A percentile compares a stretch with the other conserved stretches of the same genome.
phyloP scores from a whole-genome alignment of 2,888 invertebrate genomes.

The Lapara coniferarum region DNA sequence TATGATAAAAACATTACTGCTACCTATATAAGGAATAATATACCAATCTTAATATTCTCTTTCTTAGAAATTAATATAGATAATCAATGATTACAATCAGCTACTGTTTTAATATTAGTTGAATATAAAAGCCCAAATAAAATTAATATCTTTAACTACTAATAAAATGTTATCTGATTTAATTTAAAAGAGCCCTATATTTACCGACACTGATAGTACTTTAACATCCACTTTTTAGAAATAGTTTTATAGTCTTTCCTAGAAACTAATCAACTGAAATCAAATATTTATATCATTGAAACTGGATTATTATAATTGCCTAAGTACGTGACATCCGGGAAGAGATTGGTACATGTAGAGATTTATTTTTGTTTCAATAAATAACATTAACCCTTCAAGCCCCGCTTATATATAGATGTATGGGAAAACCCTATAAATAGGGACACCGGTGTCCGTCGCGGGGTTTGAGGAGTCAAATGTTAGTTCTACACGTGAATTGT shows the following conservation, averaged over 20 bases:
- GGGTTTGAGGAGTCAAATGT: too few relatives aligned
- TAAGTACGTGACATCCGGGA: too few relatives aligned
- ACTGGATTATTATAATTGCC: too few relatives aligned
- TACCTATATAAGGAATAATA: neutral
- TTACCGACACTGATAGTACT: neutral
- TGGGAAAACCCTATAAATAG: too few relatives aligned
- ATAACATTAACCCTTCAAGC: too few relatives aligned
- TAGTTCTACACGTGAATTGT: too few relatives aligned
- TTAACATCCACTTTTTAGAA: neutral
- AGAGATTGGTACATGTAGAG: too few relatives aligned
- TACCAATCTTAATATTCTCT: neutral
- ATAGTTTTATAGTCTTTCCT: neutral
- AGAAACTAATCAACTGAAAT: too few relatives aligned
- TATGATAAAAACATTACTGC: neutral
- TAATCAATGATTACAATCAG: constrained; percentile 10
- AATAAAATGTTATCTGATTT: constrained; percentile 18
- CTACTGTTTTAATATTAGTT: constrained; percentile 20
- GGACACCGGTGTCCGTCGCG: too few relatives aligned
- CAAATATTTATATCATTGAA: too few relatives aligned
- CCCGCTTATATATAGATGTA: too few relatives aligned
- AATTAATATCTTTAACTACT: constrained; percentile 7
- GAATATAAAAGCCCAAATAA: constrained; percentile 14
- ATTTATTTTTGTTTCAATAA: too few relatives aligned
- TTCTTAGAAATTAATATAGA: neutral
- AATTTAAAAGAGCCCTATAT: neutral